Evolutionary conservation across 2,888 invertebrate genomes (phyloP), one percentile per base, ranked within the genome.

Genomic region (Nemurella pictetii): DNA sequence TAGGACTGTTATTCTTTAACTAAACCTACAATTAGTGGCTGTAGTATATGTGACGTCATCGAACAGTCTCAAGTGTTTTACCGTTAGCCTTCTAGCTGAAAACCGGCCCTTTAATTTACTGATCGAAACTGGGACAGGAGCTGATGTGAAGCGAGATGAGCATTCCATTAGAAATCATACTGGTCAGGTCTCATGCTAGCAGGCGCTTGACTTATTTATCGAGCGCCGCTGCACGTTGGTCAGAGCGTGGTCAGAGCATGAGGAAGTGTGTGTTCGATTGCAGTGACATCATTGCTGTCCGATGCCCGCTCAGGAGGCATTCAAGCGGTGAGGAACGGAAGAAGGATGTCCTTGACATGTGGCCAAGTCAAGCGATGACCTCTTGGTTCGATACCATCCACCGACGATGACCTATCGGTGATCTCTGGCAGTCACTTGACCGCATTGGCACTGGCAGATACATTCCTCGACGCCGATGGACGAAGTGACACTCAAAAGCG

Each of bases 121-220:
- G 72, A 28, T 82, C 82, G 82, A 55, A 82, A 82, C 82, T 82
- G 55, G 82, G 82, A 82, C 82, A 82, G 82, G 82, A 82, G 82
- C 82, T 28, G 82, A 20, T 82, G 78, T 28, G 75, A 75, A 9
- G 25, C n/a, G 5, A n/a, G 28, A 2, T 28, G 2, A 72, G 28
- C 82, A 82, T 82, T 82, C 82, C 82, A 81, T 28, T 5, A 36
- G 30, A 28, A 80, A 80, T 80, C 80, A 81, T 81, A 81, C 35
- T 35, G 80, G 36, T 35, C 80, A 36, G 9, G 29, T 4, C 29
- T 75, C 73, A 20, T 9, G 75, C 75, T 3, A n/a, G 75, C 78
- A 28, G 78, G 78, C 28, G n/a, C 29, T 15, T 27, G 20, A 4
- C 75, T 75, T n/a, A n/a, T 9, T 75, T 20, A 28, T 25, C 55